A percentile compares a stretch with the other conserved stretches of the same genome.
Conservation (phyloP, 2,888 invertebrate species). For the Dicycla oo region DNA sequence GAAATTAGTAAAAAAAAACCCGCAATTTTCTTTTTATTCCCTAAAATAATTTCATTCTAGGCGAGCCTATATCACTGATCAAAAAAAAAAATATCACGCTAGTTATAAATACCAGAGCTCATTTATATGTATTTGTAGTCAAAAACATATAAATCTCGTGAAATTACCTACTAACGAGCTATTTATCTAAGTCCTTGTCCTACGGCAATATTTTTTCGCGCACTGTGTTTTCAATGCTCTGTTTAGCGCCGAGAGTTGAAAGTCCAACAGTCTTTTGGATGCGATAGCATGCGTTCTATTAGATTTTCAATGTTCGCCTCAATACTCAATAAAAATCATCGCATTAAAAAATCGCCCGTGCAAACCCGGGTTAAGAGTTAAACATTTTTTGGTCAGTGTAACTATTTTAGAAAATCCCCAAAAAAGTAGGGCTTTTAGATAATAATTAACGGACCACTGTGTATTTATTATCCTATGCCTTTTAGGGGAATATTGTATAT, state of each 20-base stretch:
- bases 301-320: neutral
- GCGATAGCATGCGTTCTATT: neutral
- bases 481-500: slow-evolving; percentile 78
- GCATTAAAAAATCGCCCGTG: neutral
- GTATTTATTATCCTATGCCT: slow-evolving; percentile 84
- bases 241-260: neutral
- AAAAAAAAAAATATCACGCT: slow-evolving; percentile 2
- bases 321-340: neutral
- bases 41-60: neutral
- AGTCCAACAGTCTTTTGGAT: neutral
- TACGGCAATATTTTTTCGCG: neutral
- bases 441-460: slow-evolving; percentile 83
- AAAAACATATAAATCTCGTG: neutral
- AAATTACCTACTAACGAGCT: neutral
- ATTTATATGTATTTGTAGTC: too few species aligned
- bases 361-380: neutral
- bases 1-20: slow-evolving; percentile 4
- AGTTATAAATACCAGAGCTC: neutral
- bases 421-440: slow-evolving; percentile 66
- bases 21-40: neutral
- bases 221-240: neutral
- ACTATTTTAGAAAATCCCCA: slow-evolving; percentile 72
- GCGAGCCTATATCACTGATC: slow-evolving; percentile 28
- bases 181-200: neutral
- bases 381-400: slow-evolving; percentile 22